Evolutionary conservation across 2,797 vertebrate species (phyloP), one percentile per base, ranked within the genome.

Genomic region (Sardinella longiceps): DNA sequence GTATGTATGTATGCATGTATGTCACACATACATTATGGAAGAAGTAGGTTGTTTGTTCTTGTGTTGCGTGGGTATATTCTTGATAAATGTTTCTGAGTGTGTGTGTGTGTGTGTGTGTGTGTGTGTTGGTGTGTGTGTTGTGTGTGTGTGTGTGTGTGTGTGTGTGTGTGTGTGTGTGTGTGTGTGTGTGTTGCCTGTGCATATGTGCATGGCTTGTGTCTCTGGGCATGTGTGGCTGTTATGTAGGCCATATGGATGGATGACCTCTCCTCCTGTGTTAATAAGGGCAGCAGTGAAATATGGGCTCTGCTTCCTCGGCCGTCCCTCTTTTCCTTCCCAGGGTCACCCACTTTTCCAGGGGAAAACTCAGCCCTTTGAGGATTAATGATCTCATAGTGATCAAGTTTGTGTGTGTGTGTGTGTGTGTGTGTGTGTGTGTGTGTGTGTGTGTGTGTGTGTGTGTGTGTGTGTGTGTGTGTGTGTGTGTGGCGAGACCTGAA

Each of bases 211-310:
- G n/a, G n/a, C n/a, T n/a, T 66, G 66, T 23, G 33, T 77, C 14
- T 77, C 5, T 77, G 18, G 5, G 70, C 37, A 39, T 77, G 70
- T 77, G 70, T 77, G 33, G 6, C 43, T 33, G 70, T 43, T 77
- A 77, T 77, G 70, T 77, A 43, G 70, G 70, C 70, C 70, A 77
- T 39, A 77, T 77, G 70, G 70, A 77, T 77, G 70, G 70, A 77
- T 77, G 70, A 77, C 70, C 70, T 77, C 70, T 77, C 70, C 70
- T 39, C 33, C 6, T 37, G 14, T 43, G 70, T 43, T 77, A 77
- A 77, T 77, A 77, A 77, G 70, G 70, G 33, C 70, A 20, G 5
- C 15, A 77, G 70, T 77, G 70, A 77, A 43, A 77, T 43, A 77
- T 77, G 70, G 70, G 7, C 33, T 15, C 37, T 77, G 70, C 4